Percentiles rank a stretch among this genome's conserved stretches.
Evolutionary conservation across 2,888 invertebrate species (phyloP).

Genomic region (Sepioteuthis lessoniana): DNA sequence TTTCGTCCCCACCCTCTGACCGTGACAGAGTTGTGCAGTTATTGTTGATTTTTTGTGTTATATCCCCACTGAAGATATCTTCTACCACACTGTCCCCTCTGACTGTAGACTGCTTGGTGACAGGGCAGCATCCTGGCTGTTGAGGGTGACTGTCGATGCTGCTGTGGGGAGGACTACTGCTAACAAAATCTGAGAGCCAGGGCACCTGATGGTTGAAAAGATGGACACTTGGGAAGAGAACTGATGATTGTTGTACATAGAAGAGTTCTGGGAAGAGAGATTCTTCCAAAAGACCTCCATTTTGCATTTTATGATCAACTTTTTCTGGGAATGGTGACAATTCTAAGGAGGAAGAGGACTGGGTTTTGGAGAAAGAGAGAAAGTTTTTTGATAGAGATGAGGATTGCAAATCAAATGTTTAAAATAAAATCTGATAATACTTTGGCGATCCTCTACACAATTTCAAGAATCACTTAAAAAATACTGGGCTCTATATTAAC

Average conservation of each 20-base stretch:
- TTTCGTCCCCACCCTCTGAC: background rate
- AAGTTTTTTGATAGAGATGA: background rate
- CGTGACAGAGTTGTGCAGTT: background rate
- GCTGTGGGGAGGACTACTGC: background rate
- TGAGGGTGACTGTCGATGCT: constrained; percentile 2
- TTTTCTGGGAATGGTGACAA: no score
- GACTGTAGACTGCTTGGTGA: constrained; percentile 2
- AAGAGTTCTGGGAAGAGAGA: constrained; percentile 24
- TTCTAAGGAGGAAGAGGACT: background rate
- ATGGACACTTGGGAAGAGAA: background rate
- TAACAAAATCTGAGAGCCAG: constrained; percentile 20
- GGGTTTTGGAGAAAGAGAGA: background rate
- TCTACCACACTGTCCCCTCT: constrained; percentile 11
- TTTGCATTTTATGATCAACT: constrained; percentile 39
- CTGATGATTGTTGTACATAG: background rate
- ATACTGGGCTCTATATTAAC: background rate
- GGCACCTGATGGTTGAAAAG: constrained; percentile 38
- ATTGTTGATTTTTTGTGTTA: background rate
- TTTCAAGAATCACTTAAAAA: background rate
- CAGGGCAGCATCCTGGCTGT: constrained; percentile 21
- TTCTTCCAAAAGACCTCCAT: constrained; percentile 39
- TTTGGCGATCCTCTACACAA: background rate
- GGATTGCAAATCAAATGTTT: background rate
- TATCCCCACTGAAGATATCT: constrained; percentile 12
- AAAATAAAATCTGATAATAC: background rate